Conservation (phyloP, 2,113 vertebrate species). For the Sclerurus mexicanus region DNA sequence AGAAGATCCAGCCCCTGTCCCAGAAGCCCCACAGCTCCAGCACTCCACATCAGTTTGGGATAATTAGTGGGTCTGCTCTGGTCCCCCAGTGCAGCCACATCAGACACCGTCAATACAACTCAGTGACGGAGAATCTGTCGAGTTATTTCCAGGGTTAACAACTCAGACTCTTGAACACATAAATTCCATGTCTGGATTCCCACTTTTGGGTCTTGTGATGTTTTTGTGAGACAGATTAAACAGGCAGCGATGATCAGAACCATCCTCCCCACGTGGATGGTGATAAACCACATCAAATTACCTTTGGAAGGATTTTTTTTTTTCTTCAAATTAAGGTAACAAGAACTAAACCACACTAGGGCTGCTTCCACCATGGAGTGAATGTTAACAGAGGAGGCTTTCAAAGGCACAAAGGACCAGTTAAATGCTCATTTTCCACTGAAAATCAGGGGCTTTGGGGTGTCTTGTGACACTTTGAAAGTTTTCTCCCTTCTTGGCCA, state of each 20-base stretch:
- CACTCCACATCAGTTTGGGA: background rate
- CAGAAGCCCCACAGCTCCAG: background rate
- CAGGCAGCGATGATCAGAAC: background rate
- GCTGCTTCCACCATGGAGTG: background rate
- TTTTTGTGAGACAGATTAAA: slow-evolving; percentile 36
- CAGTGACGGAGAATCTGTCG: background rate
- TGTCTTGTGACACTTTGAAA: background rate
- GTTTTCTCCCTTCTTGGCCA: background rate
- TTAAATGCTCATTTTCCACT: background rate
- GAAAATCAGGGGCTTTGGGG: background rate
- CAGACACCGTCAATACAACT: background rate
- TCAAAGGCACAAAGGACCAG: slow-evolving; percentile 23
- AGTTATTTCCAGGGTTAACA: slow-evolving; percentile 21
- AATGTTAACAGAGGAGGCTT: background rate
- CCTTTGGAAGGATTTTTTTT: slow-evolving; percentile 3
- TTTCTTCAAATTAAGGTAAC: slow-evolving; percentile 13
- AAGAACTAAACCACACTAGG: background rate
- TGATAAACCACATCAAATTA: background rate
- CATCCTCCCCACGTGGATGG: background rate
- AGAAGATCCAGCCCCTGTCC: background rate
- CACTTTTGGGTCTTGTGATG: background rate
- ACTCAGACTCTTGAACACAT: background rate
- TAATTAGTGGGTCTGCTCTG: background rate
- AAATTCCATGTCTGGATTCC: background rate
- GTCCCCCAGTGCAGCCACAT: background rate